Evolutionary conservation across 1,140 invertebrate genomes (phyloP).

Genomic region (Hypsibius dujardini): DNA sequence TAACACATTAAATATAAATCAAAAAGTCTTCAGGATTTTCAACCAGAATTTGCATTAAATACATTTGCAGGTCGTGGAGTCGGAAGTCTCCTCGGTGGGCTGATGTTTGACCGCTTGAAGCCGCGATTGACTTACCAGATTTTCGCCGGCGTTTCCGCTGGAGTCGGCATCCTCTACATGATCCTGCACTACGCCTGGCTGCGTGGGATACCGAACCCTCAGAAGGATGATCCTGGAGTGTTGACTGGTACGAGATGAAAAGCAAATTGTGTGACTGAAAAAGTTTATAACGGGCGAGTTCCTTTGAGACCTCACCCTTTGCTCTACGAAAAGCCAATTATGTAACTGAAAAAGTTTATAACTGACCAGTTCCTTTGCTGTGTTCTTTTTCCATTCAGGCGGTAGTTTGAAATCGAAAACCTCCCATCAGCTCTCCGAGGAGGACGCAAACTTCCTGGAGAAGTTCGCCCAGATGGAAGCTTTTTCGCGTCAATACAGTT

Average conservation of each 20-base stretch:
- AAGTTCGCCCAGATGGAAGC: neutral
- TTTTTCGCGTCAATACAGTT: neutral
- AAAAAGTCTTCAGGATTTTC: no score
- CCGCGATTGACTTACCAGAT: constrained; percentile 53
- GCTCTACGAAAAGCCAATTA: no score
- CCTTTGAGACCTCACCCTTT: no score
- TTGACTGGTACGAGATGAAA: no score
- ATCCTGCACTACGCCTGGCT: constrained; percentile 4
- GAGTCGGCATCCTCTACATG: constrained; percentile 48
- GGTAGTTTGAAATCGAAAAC: no score
- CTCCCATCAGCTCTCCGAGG: neutral
- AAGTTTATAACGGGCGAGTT: no score
- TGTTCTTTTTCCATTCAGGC: no score
- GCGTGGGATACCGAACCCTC: neutral
- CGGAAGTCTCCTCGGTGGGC: constrained; percentile 56
- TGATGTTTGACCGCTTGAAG: constrained; percentile 51
- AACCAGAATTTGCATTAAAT: no score
- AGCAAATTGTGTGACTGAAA: no score
- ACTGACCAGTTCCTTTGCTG: no score
- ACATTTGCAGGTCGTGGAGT: constrained; percentile 46
- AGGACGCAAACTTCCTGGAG: neutral
- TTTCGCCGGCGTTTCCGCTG: constrained; percentile 43
- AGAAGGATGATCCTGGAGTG: neutral
- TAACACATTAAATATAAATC: no score
- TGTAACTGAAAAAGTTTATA: no score